phyloP scores from a whole-genome alignment of 1,140 invertebrate species.

The Limonius californicus region DNA sequence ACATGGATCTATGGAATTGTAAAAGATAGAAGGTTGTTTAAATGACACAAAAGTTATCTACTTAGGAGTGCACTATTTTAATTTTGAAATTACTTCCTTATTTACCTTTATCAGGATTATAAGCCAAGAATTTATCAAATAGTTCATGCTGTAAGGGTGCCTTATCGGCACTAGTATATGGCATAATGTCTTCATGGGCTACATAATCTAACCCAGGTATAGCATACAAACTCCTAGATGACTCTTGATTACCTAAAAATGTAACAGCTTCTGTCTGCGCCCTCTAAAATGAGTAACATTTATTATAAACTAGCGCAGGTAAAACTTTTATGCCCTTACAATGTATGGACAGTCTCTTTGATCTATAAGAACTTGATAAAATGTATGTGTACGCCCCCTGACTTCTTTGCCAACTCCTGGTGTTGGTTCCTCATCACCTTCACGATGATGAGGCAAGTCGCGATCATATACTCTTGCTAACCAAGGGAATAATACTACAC shows the following conservation, averaged over 20 bases:
- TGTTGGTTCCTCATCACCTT: slow-evolving; percentile 36
- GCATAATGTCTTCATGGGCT: slow-evolving; percentile 91
- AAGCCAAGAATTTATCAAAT: slow-evolving; percentile 91
- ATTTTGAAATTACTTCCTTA: no score
- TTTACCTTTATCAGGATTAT: slow-evolving; percentile 71
- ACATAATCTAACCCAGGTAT: slow-evolving; percentile 96
- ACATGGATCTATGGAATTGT: no score
- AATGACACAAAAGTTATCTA: no score
- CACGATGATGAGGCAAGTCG: slow-evolving; percentile 61
- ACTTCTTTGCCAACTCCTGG: slow-evolving; percentile 75
- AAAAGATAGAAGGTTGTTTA: no score
- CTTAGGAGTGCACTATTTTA: no score
- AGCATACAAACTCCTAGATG: slow-evolving; percentile 86
- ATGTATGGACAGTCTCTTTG: slow-evolving; percentile 93
- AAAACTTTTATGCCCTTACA: slow-evolving; percentile 51
- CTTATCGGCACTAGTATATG: slow-evolving; percentile 77
- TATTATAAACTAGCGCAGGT: no score
- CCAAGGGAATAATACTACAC: slow-evolving; percentile 95
- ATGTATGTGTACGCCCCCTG: slow-evolving; percentile 86
- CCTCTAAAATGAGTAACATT: slow-evolving; percentile 68
- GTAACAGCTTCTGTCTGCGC: slow-evolving; percentile 96
- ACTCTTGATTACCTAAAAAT: slow-evolving; percentile 95
- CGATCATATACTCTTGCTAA: slow-evolving; percentile 89
- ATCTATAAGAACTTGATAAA: slow-evolving; percentile 96
- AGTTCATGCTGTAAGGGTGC: slow-evolving; percentile 88